A percentile compares a stretch with the other conserved stretches of the same genome.
Evolutionary conservation across 2,113 vertebrate genomes (phyloP).

Genomic region (Monopterus albus): DNA sequence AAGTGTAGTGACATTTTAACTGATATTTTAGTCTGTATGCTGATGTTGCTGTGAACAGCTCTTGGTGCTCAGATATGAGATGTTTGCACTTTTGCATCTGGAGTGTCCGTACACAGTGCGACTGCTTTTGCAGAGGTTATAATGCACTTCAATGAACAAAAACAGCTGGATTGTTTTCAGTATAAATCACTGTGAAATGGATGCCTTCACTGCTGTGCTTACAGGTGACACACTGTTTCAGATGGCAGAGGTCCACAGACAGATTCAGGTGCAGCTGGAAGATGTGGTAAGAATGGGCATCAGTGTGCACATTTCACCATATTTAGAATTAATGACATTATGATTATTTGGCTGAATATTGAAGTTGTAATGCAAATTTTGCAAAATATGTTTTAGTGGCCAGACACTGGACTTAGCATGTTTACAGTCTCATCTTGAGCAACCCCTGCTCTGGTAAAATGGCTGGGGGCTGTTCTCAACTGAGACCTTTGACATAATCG

Average conservation of each 20-base stretch:
- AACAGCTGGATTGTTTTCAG: background rate
- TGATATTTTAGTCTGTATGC: background rate
- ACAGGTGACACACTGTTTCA: slow-evolving; percentile 88
- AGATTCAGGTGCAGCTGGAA: slow-evolving; percentile 89
- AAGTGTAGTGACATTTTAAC: slow-evolving; percentile 16
- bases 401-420: background rate
- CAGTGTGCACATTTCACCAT: background rate
- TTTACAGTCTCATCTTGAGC: background rate
- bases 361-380: background rate
- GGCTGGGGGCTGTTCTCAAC: no score
- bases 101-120: background rate
- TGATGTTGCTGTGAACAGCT: background rate
- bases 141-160: background rate
- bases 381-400: background rate
- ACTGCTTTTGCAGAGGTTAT: background rate
- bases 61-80: background rate
- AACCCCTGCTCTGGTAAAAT: background rate
- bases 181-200: background rate
- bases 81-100: background rate
- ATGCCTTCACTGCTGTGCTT: slow-evolving; percentile 27
- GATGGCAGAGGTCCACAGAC: slow-evolving; percentile 89
- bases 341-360: background rate
- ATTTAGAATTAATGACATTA: background rate
- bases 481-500: background rate
- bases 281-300: slow-evolving; percentile 81